Evolutionary conservation across 2,113 vertebrate species (phyloP), one percentile per base, ranked within the genome.

Genomic region (Nymphicus hollandicus): DNA sequence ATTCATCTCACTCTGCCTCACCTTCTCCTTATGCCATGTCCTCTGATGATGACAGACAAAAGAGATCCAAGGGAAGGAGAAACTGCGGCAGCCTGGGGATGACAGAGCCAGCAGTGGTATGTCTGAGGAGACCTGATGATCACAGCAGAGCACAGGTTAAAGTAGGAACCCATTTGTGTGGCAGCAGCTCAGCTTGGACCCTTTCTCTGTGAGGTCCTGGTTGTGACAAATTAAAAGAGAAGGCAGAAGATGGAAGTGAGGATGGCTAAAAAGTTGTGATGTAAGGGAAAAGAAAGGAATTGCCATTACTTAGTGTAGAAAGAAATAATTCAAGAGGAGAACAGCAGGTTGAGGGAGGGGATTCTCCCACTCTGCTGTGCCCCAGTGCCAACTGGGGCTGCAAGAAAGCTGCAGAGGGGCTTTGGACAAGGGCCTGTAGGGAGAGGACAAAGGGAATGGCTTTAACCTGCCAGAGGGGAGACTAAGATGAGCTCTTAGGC

Each of bases 21-120:
- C 20, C 37, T 25, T 10, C 55, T 64, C 60, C 52, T 66, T 0
- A 0, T 46, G 64, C 64, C 7, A 1, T 3, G 0, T 46, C 10
- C 28, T 2, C 10, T 50, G 47, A 6, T 8, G 43, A 56, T n/a
- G 56, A 13, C 31, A 74, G 74, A 47, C 16, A 8, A 11, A 53
- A 35, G 70, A 23, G 23, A 37, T 9, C 83, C 17, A 4, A 5
- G 13, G 52, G 35, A 49, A 70, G 64, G 39, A 65, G 55, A 37
- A 50, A 18, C 1, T 1, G 2, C 4, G 9, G 13, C 27, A 53
- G 58, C 11, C 0, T 43, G 78, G 43, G 66, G 53, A 53, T 28
- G 71, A 64, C 76, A 41, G 61, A 69, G n/a, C 33, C 50, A 31
- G 35, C 28, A n/a, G 60, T 0, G 1, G 11, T n/a, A 2, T 12